Evolutionary conservation across 2,888 invertebrate genomes (phyloP).

Genomic region (Hypomecis punctinalis): DNA sequence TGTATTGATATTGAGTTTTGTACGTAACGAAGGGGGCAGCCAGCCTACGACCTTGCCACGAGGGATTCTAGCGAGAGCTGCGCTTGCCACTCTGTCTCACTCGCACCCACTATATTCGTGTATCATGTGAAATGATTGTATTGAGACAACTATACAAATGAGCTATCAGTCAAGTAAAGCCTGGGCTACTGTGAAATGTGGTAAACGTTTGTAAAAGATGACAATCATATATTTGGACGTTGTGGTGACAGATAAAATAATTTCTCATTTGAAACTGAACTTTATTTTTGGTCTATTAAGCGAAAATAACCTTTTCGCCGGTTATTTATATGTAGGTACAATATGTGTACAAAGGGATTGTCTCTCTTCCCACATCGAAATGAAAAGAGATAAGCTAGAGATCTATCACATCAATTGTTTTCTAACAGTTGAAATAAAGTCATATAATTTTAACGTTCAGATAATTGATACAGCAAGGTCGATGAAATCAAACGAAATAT

Average conservation of each 20-base stretch:
- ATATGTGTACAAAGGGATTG: too few relatives aligned
- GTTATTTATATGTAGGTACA: too few relatives aligned
- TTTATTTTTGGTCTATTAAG: too few relatives aligned
- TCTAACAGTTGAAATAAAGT: too few relatives aligned
- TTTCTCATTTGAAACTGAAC: too few relatives aligned
- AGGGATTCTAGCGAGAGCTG: conserved; percentile 54
- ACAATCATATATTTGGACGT: too few relatives aligned
- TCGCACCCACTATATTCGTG: conserved; percentile 47
- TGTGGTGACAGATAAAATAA: too few relatives aligned
- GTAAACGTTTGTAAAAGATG: too few relatives aligned
- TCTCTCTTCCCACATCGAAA: not conserved
- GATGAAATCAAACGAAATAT: not conserved
- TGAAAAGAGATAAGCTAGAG: not conserved
- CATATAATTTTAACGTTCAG: too few relatives aligned
- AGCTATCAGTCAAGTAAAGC: not conserved
- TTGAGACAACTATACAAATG: conserved; percentile 16
- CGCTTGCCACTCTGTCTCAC: conserved; percentile 71
- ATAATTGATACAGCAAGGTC: not conserved
- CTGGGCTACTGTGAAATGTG: too few relatives aligned
- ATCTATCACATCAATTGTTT: too few relatives aligned
- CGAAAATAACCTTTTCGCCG: too few relatives aligned
- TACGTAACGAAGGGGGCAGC: conserved; percentile 69
- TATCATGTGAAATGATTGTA: conserved; percentile 60
- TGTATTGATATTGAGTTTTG: conserved; percentile 54
- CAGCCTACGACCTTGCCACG: conserved; percentile 68